Evolutionary conservation across 1,140 invertebrate species (phyloP).

Genomic region (Drosophila kohkoa): DNA sequence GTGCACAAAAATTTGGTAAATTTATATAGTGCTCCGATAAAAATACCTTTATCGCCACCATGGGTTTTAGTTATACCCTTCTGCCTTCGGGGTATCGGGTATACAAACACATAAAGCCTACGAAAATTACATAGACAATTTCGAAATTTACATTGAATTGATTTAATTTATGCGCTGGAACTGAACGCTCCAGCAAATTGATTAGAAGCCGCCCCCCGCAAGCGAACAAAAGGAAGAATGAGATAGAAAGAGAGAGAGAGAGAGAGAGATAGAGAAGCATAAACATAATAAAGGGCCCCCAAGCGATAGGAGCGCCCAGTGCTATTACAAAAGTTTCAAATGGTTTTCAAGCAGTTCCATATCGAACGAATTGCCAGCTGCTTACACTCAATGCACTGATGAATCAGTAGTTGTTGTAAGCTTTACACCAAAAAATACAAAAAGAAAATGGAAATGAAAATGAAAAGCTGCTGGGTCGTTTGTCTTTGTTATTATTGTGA

Average conservation of each 20-base stretch:
- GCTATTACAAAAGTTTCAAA: slow-evolving; percentile 60
- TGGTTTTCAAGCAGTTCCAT: slow-evolving; percentile 26
- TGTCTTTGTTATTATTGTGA: neutral
- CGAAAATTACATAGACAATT: slow-evolving; percentile 68
- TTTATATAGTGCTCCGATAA: no score
- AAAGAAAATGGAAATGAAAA: slow-evolving; percentile 11
- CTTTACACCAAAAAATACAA: slow-evolving; percentile 42
- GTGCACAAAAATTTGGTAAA: no score
- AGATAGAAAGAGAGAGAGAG: neutral
- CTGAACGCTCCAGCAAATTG: slow-evolving; percentile 45
- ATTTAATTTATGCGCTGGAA: slow-evolving; percentile 60
- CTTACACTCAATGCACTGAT: slow-evolving; percentile 49
- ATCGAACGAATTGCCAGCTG: slow-evolving; percentile 55
- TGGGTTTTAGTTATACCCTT: no score
- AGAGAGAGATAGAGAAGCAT: neutral
- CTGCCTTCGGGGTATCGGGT: no score
- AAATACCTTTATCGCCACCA: no score
- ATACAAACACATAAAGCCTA: slow-evolving; percentile 24
- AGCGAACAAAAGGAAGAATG: neutral
- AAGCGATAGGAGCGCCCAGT: slow-evolving; percentile 4
- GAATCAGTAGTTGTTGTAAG: slow-evolving; percentile 66
- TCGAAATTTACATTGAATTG: slow-evolving; percentile 77
- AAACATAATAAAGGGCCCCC: slow-evolving; percentile 37
- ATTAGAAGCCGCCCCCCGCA: slow-evolving; percentile 53
- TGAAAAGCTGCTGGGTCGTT: slow-evolving; percentile 45